Base-by-base conservation (phyloP, 2,113 vertebrate genomes). In the Menura novaehollandiae region DNA sequence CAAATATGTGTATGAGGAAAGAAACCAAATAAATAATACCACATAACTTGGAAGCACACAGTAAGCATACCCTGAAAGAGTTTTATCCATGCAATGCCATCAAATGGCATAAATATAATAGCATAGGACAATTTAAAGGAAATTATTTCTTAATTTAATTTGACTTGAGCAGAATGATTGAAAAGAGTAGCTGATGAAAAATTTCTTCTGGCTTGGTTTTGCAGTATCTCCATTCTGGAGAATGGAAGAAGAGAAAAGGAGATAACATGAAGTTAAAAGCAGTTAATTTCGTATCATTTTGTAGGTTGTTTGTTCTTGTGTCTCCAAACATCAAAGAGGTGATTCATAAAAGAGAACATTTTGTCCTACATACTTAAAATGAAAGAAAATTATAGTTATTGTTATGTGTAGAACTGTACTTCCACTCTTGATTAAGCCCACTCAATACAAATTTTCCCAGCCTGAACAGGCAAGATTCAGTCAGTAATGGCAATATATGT, bases 81-180 rank as follows among this genome's bases (percentile, higher is more conserved):
- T 76, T 89, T 89, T 69, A 52, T 79, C 85, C 4, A 1, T 67
- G 43, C 69, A 83, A 86, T 64, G n/a, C 46, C 20, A 21, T 74
- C 51, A 92, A 64, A 64, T 69, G 86, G 46, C 35, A 47, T 69
- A 88, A 89, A 82, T 33, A 58, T 52, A 92, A 93, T 68, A 81
- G 6, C 9, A 79, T 75, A 85, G 51, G 39, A 83, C n/a, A 87
- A 72, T 92, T 80, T 62, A 26, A 96, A 92, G 79, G 92, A 91
- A 94, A 92, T 89, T 0, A 73, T 92, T 74, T 91, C 30, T 74
- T 91, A 80, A 68, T 95, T 86, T 84, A 68, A 91, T 94, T 94
- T 94, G 60, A 89, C 60, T 35, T 53, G 37, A 78, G 69, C 37
- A 82, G 74, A 93, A 86, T 80, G 67, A 87, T 47, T 22, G 26